A percentile compares a stretch with the other conserved stretches of the same genome.
Conservation (phyloP, 2,888 invertebrate species). For the Tanytarsus gracilentus region DNA sequence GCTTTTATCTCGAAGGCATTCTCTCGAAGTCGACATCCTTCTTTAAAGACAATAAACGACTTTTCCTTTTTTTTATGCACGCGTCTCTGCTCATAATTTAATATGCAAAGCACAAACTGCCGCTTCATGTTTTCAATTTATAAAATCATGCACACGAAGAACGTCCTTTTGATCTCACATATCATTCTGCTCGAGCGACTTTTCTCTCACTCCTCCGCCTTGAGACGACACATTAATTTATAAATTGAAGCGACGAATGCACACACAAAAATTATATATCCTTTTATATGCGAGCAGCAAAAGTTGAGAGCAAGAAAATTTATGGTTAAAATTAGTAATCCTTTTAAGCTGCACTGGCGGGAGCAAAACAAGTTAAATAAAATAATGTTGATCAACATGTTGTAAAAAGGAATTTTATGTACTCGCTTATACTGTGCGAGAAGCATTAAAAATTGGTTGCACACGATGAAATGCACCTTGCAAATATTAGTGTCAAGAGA, state of each 20-base stretch:
- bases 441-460: too few species aligned
- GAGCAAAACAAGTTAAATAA: too few species aligned
- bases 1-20: too few species aligned
- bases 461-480: too few species aligned
- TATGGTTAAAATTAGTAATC: conserved; percentile 5
- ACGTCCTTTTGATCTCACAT: conserved; percentile 14
- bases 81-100: conserved; percentile 8
- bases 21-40: too few species aligned
- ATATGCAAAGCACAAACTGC: conserved; percentile 19
- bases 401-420: too few species aligned
- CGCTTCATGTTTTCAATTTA: conserved; percentile 24
- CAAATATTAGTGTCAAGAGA: too few species aligned
- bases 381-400: conserved; percentile 2
- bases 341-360: conserved; percentile 7
- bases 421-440: too few species aligned
- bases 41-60: too few species aligned
- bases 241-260: too few species aligned
- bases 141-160: conserved; percentile 15
- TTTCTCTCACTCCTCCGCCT: background rate
- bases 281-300: background rate
- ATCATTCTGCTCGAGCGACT: background rate
- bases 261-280: background rate
- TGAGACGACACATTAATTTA: conserved; percentile 16
- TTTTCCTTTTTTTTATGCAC: too few species aligned
- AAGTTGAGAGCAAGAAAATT: background rate